phyloP scores from a whole-genome alignment of 2,113 vertebrate species.

The Speoplatyrhinus poulsoni region DNA sequence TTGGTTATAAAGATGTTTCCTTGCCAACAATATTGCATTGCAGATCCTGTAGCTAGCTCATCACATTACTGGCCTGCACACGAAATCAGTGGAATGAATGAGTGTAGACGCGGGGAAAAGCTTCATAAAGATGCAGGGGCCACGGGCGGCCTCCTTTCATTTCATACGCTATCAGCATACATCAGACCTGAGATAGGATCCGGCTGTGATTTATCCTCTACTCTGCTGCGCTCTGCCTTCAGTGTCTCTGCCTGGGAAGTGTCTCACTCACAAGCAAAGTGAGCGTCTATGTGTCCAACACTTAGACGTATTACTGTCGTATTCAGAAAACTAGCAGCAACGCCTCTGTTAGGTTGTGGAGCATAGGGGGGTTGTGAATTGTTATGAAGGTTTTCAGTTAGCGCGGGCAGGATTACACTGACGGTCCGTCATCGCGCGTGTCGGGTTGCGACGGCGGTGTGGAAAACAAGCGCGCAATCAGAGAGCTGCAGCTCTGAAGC shows the following conservation, averaged over 20 bases:
- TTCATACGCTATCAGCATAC: conserved; percentile 36
- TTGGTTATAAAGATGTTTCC: conserved; percentile 5
- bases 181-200: conserved; percentile 18
- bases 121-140: conserved; percentile 38
- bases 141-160: conserved; percentile 27
- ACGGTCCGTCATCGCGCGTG: conserved; percentile 35
- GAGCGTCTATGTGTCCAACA: conserved; percentile 6
- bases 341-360: background rate
- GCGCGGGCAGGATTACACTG: conserved; percentile 18
- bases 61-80: conserved; percentile 4
- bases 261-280: conserved; percentile 28
- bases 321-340: background rate
- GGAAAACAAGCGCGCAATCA: conserved; percentile 34
- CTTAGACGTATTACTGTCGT: conserved; percentile 16
- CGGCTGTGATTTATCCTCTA: conserved; percentile 38
- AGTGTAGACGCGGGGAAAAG: conserved; percentile 9
- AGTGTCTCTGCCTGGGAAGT: conserved; percentile 2
- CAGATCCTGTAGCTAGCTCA: background rate
- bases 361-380: background rate
- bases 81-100: conserved; percentile 21
- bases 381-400: conserved; percentile 19
- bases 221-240: conserved; percentile 19
- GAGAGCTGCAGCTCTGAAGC: conserved; percentile 8
- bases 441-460: conserved; percentile 36
- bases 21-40: conserved; percentile 12